A percentile compares a stretch with the other conserved stretches of the same genome.
These are phyloP conservation scores for Melieria crassipennis DNA, from an alignment of 2,888 invertebrate genomes.

Conservation along the genomic window DNA sequence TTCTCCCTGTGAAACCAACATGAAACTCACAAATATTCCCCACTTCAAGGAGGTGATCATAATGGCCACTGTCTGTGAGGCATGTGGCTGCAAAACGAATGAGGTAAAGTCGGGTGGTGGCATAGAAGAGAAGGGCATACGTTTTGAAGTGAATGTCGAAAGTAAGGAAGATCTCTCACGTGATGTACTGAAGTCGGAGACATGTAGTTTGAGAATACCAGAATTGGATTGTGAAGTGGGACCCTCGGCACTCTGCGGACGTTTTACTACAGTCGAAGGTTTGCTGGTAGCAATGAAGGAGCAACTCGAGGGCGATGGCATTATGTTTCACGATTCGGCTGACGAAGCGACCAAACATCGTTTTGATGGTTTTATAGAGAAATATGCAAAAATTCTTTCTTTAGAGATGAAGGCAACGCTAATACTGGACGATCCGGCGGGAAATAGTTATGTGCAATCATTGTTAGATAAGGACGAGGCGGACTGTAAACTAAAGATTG, in stretches of 20 bases:
- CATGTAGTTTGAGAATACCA: conserved; percentile 81
- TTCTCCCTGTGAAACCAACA: conserved; percentile 86
- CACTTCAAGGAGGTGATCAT: conserved; percentile 98
- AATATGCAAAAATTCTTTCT: conserved; percentile 75
- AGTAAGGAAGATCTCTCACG: conserved; percentile 82
- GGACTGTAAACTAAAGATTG: conserved; percentile 80
- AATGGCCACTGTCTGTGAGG: conserved; percentile 94
- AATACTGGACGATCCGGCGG: conserved; percentile 94
- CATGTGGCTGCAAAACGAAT: conserved; percentile 90
- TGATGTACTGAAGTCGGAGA: conserved; percentile 95
- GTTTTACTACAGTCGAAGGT: conserved; percentile 97
- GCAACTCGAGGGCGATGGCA: conserved; percentile 75
- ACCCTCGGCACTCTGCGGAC: conserved; percentile 84
- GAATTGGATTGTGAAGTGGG: conserved; percentile 90
- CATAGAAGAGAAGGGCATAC: conserved; percentile 82
- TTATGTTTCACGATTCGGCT: conserved; percentile 78
- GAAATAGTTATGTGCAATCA: conserved; percentile 96
- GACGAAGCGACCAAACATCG: conserved; percentile 68
- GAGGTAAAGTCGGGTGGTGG: conserved; percentile 96
- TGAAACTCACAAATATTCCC: conserved; percentile 95
- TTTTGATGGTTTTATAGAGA: conserved; percentile 73
- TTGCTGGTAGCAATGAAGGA: conserved; percentile 80
- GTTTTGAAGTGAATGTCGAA: conserved; percentile 78
- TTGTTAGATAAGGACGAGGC: conserved; percentile 71
- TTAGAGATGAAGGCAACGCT: conserved; percentile 76